Base-by-base conservation (phyloP, 2,888 invertebrate species). In the Allygus modestus region DNA sequence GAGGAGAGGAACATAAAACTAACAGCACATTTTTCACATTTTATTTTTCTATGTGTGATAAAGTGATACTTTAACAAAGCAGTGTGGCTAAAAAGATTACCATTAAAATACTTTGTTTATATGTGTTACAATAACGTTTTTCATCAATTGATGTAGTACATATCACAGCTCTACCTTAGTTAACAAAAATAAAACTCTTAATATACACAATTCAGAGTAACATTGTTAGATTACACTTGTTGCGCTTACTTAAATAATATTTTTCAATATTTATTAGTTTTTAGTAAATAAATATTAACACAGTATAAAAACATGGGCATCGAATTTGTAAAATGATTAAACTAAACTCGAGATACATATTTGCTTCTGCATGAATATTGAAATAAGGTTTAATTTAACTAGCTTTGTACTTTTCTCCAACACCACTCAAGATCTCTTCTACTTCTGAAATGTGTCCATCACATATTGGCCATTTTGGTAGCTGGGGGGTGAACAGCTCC, bases 51-150 rank as follows among this genome's bases (percentile, higher is more conserved):
- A 65, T 28, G 12, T 65, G 31, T 15, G 5, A 31, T 31, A 28
- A 65, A 65, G 65, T 65, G 15, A 65, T 28, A 58, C 7, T 31
- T 28, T 17, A 65, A 65, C 43, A 73, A 73, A 73, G 43, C 73
- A 20, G 73, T 73, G 73, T 41, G 17, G n/a, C 73, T 73, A n/a
- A 37, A 28, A 65, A 65, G 20, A 58, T 58, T 23, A 23, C 26
- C 58, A 20, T 58, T 58, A 58, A 65, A 65, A 65, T 65, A 31
- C 17, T 31, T 65, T 5, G 4, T 73, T 41, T 20, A 31, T 73
- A 4, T 20, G 23, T 73, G 41, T 20, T 37, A 73, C 41, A 73
- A 15, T 69, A 33, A 69, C 7, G 1, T 31, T 31, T 41, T 69
- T 69, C 9, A 31, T n/a, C n/a, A 65, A 4, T 65, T 65, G 31